Evolutionary conservation across 2,888 invertebrate genomes (phyloP).

Genomic region (Hypolimnas misippus): DNA sequence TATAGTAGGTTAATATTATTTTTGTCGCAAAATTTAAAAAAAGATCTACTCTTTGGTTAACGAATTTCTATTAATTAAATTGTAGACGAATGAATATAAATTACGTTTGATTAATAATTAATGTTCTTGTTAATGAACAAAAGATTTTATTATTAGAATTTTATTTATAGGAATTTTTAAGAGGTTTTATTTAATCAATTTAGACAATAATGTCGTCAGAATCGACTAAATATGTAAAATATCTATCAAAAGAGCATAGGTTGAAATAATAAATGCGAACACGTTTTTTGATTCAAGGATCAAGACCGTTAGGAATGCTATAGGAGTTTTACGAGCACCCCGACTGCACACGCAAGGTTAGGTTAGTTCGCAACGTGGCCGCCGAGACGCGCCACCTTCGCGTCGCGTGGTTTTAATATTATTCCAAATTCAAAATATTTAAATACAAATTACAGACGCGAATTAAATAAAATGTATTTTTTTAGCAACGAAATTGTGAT

Average conservation of each 20-base stretch:
- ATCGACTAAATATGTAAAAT: constrained; percentile 5
- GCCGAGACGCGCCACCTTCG: constrained; percentile 74
- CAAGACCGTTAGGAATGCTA: constrained; percentile 59
- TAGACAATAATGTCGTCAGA: background rate
- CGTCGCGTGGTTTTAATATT: constrained; percentile 19
- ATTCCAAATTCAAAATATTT: constrained; percentile 48
- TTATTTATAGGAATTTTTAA: background rate
- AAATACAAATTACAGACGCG: constrained; percentile 2
- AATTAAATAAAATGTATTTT: background rate
- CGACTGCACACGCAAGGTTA: constrained; percentile 72
- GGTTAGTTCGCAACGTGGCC: constrained; percentile 81
- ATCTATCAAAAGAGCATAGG: constrained; percentile 19
- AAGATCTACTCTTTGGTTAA: too few species aligned
- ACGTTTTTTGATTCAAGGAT: constrained; percentile 56
- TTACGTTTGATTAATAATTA: too few species aligned
- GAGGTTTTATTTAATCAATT: background rate
- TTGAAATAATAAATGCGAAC: constrained; percentile 40
- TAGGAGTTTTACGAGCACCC: constrained; percentile 61
- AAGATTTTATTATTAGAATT: too few species aligned
- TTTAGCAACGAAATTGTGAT: background rate
- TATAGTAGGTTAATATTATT: too few species aligned
- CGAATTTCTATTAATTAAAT: too few species aligned
- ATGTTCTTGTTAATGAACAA: too few species aligned
- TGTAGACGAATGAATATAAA: too few species aligned
- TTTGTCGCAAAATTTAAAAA: too few species aligned